Evolutionary conservation across 2,888 invertebrate species (phyloP).

Genomic region (Acleris emargana): DNA sequence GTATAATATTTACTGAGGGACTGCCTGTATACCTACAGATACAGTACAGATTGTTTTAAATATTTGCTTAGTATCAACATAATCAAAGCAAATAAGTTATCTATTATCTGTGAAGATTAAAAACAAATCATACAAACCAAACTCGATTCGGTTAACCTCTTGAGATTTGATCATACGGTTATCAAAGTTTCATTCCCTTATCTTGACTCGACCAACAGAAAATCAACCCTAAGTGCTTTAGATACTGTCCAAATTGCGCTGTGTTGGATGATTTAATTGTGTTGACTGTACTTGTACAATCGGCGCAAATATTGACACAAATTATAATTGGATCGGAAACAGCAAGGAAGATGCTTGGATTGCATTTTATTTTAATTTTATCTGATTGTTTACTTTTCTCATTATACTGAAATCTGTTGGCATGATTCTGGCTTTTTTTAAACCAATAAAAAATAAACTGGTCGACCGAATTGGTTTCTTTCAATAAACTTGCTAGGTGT

Average conservation of each 20-base stretch:
- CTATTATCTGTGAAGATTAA: slow-evolving; percentile 11
- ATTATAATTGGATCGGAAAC: slow-evolving; percentile 68
- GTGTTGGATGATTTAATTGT: slow-evolving; percentile 25
- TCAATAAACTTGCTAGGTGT: too few relatives aligned
- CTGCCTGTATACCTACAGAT: too few relatives aligned
- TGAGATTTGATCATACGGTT: slow-evolving; percentile 21
- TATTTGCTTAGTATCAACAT: too few relatives aligned
- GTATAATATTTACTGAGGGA: too few relatives aligned
- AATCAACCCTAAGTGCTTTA: background rate
- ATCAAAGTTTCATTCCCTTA: slow-evolving; percentile 11
- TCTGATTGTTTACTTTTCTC: slow-evolving; percentile 44
- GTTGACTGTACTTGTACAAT: slow-evolving; percentile 35
- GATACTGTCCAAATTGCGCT: slow-evolving; percentile 4
- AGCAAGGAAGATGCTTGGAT: slow-evolving; percentile 50
- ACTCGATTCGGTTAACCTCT: slow-evolving; percentile 9
- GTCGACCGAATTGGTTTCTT: too few relatives aligned
- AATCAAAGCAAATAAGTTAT: background rate
- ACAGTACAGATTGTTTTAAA: too few relatives aligned
- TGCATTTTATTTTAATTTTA: slow-evolving; percentile 45
- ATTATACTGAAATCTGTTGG: background rate
- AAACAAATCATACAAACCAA: slow-evolving; percentile 15
- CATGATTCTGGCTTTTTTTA: background rate
- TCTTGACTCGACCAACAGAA: background rate
- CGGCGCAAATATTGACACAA: slow-evolving; percentile 61
- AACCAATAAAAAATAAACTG: too few relatives aligned